Evolutionary conservation across 1,140 invertebrate species (phyloP), one percentile per base, ranked within the genome.

Genomic region (Oedothorax gibbosus): DNA sequence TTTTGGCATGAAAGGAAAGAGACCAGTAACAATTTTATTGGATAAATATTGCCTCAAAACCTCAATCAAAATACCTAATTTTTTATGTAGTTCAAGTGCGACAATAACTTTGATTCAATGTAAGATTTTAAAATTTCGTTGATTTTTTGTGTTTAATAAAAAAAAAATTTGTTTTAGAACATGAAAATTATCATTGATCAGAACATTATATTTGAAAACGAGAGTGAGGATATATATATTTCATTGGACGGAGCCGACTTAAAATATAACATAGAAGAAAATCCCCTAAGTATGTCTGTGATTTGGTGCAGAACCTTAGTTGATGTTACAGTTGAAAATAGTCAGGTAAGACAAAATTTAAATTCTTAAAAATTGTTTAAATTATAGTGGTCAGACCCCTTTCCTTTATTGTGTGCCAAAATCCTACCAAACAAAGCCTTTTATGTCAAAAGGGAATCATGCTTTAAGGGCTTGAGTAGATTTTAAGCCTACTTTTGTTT

Each of bases 111-210:
- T n/a, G n/a, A n/a, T n/a, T n/a, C n/a, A n/a, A n/a, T n/a, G 3
- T 62, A 15, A 62, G 18, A 6, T 62, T 18, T 18, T 2, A 62
- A 62, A 62, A 62, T 62, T 62, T 6, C 57, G 18, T 62, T 62
- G 18, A 62, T 18, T 62, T 62, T 62, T 62, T 18, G 18, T 15
- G 18, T n/a, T n/a, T n/a, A n/a, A n/a, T 62, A 62, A 62, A 3
- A 62, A 12, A 62, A 18, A 18, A 3, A 12, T 18, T 6, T 62
- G 14, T 77, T 77, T n/a, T 65, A 77, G 75, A 49, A 49, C 0
- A 77, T 77, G 75, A 77, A 51, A 77, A 54, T 77, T 64, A 11
- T 65, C 20, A 77, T 77, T 11, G 75, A 77, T 77, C 75, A 77
- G 15, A 77, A 56, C 10, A 51, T 77, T 35, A 77, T 77, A 51